phyloP scores from a whole-genome alignment of 2,888 invertebrate genomes.

The Ichneumoninae sp. region DNA sequence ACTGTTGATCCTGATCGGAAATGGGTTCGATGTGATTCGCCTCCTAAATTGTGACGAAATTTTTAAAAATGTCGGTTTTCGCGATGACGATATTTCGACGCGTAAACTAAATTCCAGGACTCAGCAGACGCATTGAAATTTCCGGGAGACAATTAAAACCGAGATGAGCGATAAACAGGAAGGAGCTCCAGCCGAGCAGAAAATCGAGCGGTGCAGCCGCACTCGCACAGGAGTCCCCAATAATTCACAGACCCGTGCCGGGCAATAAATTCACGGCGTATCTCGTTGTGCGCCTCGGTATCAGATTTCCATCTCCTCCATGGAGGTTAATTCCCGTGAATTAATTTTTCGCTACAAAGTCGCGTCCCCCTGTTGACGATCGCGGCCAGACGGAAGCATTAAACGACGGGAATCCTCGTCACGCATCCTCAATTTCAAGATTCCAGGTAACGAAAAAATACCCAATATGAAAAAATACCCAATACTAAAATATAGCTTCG shows the following conservation, averaged over 20 bases:
- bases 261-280: background rate
- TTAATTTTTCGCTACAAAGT: slow-evolving; percentile 19
- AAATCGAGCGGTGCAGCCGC: background rate
- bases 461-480: background rate
- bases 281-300: background rate
- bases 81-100: too few species aligned
- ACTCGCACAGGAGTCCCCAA: background rate
- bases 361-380: background rate
- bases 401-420: background rate
- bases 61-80: too few species aligned
- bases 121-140: background rate
- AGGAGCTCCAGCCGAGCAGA: background rate
- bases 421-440: background rate
- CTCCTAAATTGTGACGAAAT: too few species aligned
- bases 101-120: too few species aligned
- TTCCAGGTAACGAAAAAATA: background rate
- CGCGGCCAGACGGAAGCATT: background rate
- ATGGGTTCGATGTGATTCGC: too few species aligned
- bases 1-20: too few species aligned
- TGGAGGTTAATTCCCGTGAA: slow-evolving; percentile 2
- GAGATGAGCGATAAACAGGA: background rate
- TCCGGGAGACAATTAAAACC: slow-evolving; percentile 19
- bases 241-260: background rate
- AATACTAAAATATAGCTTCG: background rate
- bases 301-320: background rate